A percentile compares a stretch with the other conserved stretches of the same genome.
These are phyloP conservation scores for Polia nebulosa DNA, from an alignment of 2,888 invertebrate genomes.

Conservation along the genomic window DNA sequence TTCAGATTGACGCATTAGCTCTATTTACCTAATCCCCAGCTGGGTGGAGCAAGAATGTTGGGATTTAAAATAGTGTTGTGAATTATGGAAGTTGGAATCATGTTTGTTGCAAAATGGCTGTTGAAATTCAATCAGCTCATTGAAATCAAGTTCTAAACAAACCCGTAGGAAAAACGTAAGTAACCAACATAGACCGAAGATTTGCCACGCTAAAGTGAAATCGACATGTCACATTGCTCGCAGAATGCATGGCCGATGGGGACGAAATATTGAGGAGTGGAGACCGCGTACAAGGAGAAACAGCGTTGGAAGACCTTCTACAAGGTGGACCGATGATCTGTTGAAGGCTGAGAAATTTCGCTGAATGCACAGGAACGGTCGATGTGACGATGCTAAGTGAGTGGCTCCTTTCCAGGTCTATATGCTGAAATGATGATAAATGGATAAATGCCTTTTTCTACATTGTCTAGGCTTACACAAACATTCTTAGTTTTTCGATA, in stretches of 20 bases:
- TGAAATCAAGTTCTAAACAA: neutral
- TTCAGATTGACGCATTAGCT: constrained; percentile 41
- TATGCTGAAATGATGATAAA: neutral
- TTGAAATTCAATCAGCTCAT: neutral
- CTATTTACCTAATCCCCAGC: constrained; percentile 21
- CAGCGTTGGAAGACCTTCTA: neutral
- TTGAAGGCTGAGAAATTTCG: neutral
- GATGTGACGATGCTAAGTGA: neutral
- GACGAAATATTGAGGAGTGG: neutral
- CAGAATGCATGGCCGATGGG: neutral
- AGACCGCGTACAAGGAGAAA: neutral
- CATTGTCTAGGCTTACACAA: too few relatives aligned
- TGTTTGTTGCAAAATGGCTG: neutral
- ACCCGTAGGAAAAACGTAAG: neutral
- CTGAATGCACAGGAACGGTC: neutral
- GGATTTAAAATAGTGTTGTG: neutral
- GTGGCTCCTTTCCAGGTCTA: neutral
- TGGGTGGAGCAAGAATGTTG: neutral
- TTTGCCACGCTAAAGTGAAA: neutral
- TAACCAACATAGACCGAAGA: neutral
- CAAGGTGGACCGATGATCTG: neutral
- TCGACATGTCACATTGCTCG: neutral
- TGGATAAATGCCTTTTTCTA: too few relatives aligned
- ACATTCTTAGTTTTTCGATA: neutral
- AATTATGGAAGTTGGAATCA: neutral